Conservation (phyloP, 2,797 vertebrate genomes). For the Phalanger gymnotis region DNA sequence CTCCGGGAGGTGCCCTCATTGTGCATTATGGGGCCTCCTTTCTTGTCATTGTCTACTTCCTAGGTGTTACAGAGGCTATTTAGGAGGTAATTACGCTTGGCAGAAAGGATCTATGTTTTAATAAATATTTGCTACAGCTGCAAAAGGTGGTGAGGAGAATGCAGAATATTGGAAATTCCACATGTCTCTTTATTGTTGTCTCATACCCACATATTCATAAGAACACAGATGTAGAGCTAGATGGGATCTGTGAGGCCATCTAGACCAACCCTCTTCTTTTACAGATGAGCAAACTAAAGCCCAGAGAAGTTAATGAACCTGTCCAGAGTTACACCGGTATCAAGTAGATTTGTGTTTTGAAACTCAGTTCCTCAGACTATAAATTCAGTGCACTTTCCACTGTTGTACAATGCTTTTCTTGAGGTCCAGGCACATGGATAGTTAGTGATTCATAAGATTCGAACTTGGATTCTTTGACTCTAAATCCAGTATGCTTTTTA, state of each 20-base stretch:
- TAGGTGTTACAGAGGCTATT: neutral
- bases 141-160: neutral
- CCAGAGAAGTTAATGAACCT: neutral
- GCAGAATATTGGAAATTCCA: neutral
- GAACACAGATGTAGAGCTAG: neutral
- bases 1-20: neutral
- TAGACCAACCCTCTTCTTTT: neutral
- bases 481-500: neutral
- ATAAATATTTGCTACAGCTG: conserved; percentile 18
- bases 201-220: neutral
- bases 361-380: neutral
- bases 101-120: conserved; percentile 16
- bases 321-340: neutral
- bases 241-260: neutral
- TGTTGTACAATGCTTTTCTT: neutral
- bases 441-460: neutral
- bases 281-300: neutral
- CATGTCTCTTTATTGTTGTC: neutral
- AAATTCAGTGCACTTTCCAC: neutral
- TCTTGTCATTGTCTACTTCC: neutral
- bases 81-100: neutral
- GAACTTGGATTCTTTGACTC: neutral
- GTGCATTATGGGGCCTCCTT: neutral
- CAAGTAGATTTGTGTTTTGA: neutral
- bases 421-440: neutral